Base-by-base conservation (phyloP, 2,797 vertebrate species). In the Protonibea diacanthus region DNA sequence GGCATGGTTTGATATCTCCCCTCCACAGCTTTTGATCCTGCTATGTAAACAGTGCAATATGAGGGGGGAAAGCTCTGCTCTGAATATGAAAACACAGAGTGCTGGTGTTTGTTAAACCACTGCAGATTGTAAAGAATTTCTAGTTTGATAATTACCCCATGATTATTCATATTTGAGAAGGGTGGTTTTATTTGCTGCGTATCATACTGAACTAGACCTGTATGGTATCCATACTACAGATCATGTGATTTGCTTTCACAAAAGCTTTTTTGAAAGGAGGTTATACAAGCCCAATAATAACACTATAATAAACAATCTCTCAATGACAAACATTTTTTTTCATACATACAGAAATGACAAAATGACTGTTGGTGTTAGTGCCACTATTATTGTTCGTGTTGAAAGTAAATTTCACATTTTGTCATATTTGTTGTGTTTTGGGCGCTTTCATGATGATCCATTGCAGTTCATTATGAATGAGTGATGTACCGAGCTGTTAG, bases 1-100 rank as follows among this genome's bases (percentile, higher is more conserved):
- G 77, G 80, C 72, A 74, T 49, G 76, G 88, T 83, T 91, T 86
- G 69, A 91, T 86, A 87, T 88, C 84, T 81, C 66, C 70, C 56
- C 64, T 80, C 68, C 47, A 45, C 83, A 84, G 80, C 84, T 82
- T 89, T 89, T 86, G 81, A 91, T 89, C 76, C 64, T 75, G 76
- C 78, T 48, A 76, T 85, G 77, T 88, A 84, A 86, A 84, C 77
- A 78, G 52, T 69, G 69, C 57, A 79, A 77, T 73, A 71, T 76
- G 76, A 72, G 70, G 44, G 44, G 60, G 20, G 40, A 48, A 59
- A 38, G 42, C 42, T 64, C 76, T 78, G 78, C 76, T 76, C 76
- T 77, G 87, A 85, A 81, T 77, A 67, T 82, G 75, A 85, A 85
- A 79, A 78, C 76, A 84, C 68, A 58, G 40, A 70, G 62, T 11